phyloP scores from a whole-genome alignment of 2,797 vertebrate species.

The Monodelphis domestica region DNA sequence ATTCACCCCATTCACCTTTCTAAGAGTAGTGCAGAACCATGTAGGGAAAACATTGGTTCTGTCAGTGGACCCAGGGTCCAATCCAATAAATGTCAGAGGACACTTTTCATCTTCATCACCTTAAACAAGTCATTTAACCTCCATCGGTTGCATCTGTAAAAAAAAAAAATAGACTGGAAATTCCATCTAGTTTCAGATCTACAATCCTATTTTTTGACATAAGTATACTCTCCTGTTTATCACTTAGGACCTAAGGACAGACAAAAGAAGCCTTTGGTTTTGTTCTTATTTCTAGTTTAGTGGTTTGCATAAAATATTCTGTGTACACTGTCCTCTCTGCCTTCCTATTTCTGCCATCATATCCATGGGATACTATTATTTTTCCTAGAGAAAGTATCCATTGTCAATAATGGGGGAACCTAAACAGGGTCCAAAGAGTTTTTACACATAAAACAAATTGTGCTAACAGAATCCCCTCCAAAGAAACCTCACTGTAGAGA shows the following conservation, averaged over 20 bases:
- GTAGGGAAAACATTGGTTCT: neutral
- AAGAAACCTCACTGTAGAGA: neutral
- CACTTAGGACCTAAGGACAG: neutral
- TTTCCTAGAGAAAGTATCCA: neutral
- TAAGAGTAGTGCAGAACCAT: neutral
- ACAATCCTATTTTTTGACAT: neutral
- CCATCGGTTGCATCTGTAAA: neutral
- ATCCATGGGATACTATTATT: neutral
- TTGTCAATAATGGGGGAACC: slow-evolving; percentile 13
- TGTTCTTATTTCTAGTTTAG: slow-evolving; percentile 4
- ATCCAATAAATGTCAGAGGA: neutral
- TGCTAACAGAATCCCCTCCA: neutral
- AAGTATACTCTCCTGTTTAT: neutral
- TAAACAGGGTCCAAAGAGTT: slow-evolving; percentile 25
- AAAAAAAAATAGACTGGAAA: neutral
- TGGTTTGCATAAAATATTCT: neutral
- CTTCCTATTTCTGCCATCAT: neutral
- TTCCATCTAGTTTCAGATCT: neutral
- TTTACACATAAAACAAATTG: slow-evolving; percentile 8
- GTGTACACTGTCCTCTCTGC: neutral
- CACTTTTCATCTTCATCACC: neutral
- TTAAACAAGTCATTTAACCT: neutral
- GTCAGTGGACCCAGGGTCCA: neutral
- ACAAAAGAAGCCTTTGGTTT: slow-evolving; percentile 5
- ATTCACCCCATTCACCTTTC: neutral